Base-by-base conservation (phyloP, 2,113 vertebrate species). In the Myrmecophaga tridactyla region DNA sequence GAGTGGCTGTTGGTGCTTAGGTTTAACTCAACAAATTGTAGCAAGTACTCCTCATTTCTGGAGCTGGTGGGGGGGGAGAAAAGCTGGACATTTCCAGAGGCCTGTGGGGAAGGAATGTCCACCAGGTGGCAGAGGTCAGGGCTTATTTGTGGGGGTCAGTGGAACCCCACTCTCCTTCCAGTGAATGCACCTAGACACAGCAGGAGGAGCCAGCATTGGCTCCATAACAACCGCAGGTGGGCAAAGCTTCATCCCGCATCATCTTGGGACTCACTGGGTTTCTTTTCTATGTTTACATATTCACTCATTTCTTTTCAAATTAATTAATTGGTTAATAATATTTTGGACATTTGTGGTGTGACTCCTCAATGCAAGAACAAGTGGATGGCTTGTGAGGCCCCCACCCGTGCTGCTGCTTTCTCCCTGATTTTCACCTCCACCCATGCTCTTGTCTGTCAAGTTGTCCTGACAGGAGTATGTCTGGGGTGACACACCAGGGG, bases 161-260 rank as follows among this genome's bases (percentile, higher is more conserved):
- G 14, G 46, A 58, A n/a, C 72, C 31, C 31, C 2, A 12, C 23
- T 13, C 58, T 23, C 12, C 39, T 21, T 21, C 15, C 13, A 3
- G 7, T 20, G 6, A 18, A 43, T 9, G 5, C 12, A 48, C n/a
- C 3, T 2, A 27, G 18, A 11, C 0, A 0, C 17, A 20, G 27
- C 17, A 18, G 18, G 6, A 17, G 6, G 4, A 14, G 6, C 58
- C 43, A 3, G 21, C 9, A 0, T 25, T 2, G 3, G 36, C 10
- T 31, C 63, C 5, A 1, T 4, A 12, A 7, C 4, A 51, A 27
- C 18, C 6, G 56, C 48, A 15, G 27, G 63, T 3, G 21, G 75
- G 6, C 60, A 14, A 20, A 29, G 11, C 12, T 23, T 29, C 62
- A 31, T 53, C 9, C 23, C 1, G 10, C 46, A 2, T 27, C 5